These are phyloP conservation scores for Tor tambroides DNA, from an alignment of 2,113 vertebrate genomes.

Conservation along the genomic window DNA sequence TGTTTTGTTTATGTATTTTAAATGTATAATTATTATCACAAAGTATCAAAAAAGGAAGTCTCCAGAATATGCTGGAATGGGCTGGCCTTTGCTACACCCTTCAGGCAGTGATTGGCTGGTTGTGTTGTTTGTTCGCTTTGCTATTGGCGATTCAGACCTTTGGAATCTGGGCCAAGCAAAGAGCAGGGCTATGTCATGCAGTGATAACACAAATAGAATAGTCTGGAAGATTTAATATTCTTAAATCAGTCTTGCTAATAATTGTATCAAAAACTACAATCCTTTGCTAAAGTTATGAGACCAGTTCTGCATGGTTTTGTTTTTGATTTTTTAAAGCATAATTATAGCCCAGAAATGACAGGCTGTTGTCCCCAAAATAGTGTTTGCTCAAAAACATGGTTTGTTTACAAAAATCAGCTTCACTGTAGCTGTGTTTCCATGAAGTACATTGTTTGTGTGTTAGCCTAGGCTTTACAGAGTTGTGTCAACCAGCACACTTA, in stretches of 20 bases:
- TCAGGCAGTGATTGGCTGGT: conserved; percentile 68
- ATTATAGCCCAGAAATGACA: background rate
- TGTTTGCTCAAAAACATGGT: background rate
- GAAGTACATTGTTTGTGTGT: conserved; percentile 14
- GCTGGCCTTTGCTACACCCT: conserved; percentile 50
- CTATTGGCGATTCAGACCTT: conserved; percentile 48
- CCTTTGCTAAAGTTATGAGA: background rate
- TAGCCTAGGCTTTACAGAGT: background rate
- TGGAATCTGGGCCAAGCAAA: conserved; percentile 12
- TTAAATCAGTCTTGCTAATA: background rate
- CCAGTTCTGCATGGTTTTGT: background rate
- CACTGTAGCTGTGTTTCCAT: background rate
- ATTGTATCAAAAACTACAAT: background rate
- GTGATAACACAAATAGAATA: background rate
- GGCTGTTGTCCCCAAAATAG: background rate
- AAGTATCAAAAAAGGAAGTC: background rate
- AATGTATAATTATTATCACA: background rate
- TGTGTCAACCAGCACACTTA: background rate
- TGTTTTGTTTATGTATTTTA: background rate
- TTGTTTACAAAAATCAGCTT: background rate
- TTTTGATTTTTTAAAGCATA: background rate
- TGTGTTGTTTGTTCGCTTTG: conserved; percentile 67
- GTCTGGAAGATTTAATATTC: background rate
- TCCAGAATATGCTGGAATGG: conserved; percentile 69
- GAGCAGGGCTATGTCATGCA: background rate